phyloP scores from a whole-genome alignment of 2,797 vertebrate species.

The Zonotrichia albicollis region DNA sequence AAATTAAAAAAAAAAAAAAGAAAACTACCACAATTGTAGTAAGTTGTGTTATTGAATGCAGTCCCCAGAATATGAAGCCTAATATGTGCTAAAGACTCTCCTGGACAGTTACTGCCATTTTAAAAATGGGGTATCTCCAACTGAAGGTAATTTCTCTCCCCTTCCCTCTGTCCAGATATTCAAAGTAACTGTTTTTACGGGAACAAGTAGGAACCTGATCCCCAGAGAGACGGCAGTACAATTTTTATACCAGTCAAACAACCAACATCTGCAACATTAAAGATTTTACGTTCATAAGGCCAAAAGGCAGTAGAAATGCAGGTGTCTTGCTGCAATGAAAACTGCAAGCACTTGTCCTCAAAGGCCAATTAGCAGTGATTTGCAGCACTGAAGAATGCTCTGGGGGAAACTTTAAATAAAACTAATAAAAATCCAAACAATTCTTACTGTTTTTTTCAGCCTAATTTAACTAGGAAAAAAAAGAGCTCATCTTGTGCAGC shows the following conservation, averaged over 20 bases:
- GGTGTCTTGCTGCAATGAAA: background rate
- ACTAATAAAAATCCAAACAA: constrained; percentile 34
- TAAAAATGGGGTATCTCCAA: background rate
- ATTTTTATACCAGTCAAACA: background rate
- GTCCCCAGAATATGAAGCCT: background rate
- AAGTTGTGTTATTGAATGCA: background rate
- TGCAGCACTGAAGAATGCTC: constrained; percentile 3
- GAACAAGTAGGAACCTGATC: background rate
- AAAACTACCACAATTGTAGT: background rate
- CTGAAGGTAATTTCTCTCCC: background rate
- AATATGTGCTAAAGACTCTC: background rate
- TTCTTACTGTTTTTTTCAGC: background rate
- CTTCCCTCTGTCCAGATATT: background rate
- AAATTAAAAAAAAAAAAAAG: background rate
- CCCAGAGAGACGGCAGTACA: background rate
- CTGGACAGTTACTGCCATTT: background rate
- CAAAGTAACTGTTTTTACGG: background rate
- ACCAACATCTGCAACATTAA: background rate
- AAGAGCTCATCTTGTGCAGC: background rate
- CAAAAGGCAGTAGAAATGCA: background rate
- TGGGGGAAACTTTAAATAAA: background rate
- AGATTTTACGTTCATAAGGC: background rate
- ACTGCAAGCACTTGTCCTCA: background rate
- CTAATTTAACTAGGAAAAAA: background rate
- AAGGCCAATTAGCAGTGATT: constrained; percentile 16